A percentile compares a stretch with the other conserved stretches of the same genome.
Evolutionary conservation across 2,113 vertebrate species (phyloP).

Genomic region (Gymnarchus niloticus): DNA sequence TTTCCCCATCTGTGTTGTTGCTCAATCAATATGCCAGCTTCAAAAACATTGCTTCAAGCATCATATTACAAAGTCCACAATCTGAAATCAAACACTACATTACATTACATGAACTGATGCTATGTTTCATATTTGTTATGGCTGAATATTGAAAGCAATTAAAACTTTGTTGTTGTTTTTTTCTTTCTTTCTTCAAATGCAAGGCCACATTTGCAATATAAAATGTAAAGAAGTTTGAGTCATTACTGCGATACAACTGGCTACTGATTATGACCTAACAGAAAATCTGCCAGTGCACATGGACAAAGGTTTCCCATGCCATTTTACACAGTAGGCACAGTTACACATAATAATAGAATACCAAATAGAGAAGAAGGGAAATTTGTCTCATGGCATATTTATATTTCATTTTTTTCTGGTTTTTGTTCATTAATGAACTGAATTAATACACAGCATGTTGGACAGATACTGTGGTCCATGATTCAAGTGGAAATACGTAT

Average conservation of each 20-base stretch:
- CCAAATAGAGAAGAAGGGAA: neutral
- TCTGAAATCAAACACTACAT: neutral
- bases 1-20: neutral
- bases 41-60: neutral
- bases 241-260: neutral
- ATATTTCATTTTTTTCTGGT: neutral
- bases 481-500: neutral
- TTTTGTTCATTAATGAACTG: neutral
- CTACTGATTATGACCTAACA: slow-evolving; percentile 10
- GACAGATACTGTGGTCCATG: neutral
- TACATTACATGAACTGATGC: neutral
- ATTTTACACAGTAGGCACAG: neutral
- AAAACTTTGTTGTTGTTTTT: too few relatives aligned
- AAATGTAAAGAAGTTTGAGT: slow-evolving; percentile 5
- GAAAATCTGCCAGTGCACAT: neutral
- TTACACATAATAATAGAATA: neutral
- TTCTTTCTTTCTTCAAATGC: neutral
- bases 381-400: neutral
- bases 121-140: neutral
- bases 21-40: neutral
- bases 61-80: neutral
- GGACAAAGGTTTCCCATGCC: neutral
- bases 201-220: neutral
- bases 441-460: neutral
- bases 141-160: slow-evolving; percentile 6